Evolutionary conservation across 1,140 invertebrate species (phyloP), one percentile per base, ranked within the genome.

Genomic region (Drosophila albomicans): DNA sequence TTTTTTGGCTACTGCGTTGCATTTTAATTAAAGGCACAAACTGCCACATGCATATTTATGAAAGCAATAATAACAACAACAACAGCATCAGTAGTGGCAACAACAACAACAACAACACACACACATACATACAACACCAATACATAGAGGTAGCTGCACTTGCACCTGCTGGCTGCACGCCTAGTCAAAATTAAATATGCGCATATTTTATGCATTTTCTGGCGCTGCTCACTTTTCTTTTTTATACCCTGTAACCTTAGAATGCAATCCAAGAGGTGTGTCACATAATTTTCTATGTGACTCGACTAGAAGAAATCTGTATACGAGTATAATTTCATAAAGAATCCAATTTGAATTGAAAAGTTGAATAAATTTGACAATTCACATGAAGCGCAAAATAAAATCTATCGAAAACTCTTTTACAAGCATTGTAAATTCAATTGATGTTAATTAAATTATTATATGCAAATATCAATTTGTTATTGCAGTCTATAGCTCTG

Each of bases 21-120:
- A 88, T 87, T 84, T 87, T 87, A 87, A 87, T 87, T 87, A 87
- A 88, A 88, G 72, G 67, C 75, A 80, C 77, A 88, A 89, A 89
- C 74, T 78, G 85, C 77, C 67, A 74, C 84, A 88, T 88, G 84
- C 84, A 88, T 88, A 88, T 88, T 88, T 89, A 88, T 88, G 85
- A 89, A 84, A 81, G 80, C 51, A 51, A 52, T 62, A 64, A 15
- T 5, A 72, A 45, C 54, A 65, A 28, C 30, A 28, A 46, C 58
- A 66, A 20, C 15, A 63, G 6, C 43, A 35, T 1, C n/a, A 64
- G 28, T 5, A 66, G 32, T 41, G 61, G 25, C 30, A 66, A 13
- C 75, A 74, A 63, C 41, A 28, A 49, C 57, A 68, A 35, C 15
- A 63, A 13, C 43, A 38, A 30, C 25, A 25, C 16, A 68, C 3